These are phyloP conservation scores for Dallia pectoralis DNA, from an alignment of 2,797 vertebrate genomes.

Conservation along the genomic window DNA sequence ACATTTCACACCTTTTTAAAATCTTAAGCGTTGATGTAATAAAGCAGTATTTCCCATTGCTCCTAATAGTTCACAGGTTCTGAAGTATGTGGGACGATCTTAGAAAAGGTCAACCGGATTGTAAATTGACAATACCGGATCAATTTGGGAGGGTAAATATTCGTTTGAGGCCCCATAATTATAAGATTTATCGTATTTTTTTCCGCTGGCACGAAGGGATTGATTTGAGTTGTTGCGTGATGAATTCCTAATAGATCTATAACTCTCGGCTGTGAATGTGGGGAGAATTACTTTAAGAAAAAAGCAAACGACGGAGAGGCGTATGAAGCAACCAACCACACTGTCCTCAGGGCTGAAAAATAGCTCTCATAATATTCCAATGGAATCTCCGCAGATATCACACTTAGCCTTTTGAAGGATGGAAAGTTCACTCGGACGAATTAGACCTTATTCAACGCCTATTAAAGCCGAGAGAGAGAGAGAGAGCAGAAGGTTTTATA, in stretches of 20 bases:
- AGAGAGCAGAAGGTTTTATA: slow-evolving; percentile 46
- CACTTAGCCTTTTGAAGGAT: slow-evolving; percentile 67
- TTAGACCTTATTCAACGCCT: slow-evolving; percentile 72
- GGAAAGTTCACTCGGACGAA: slow-evolving; percentile 63
- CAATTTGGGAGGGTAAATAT: slow-evolving; percentile 74
- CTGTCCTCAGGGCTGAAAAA: slow-evolving; percentile 69
- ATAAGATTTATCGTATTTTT: slow-evolving; percentile 78
- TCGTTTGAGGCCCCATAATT: slow-evolving; percentile 73
- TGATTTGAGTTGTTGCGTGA: slow-evolving; percentile 72
- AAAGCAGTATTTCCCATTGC: slow-evolving; percentile 47
- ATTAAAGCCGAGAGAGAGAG: slow-evolving; percentile 65
- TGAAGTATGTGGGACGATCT: slow-evolving; percentile 68
- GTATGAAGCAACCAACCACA: slow-evolving; percentile 35
- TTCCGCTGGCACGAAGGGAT: slow-evolving; percentile 69
- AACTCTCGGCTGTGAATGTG: slow-evolving; percentile 68
- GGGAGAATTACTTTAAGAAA: slow-evolving; percentile 58
- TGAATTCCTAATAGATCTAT: slow-evolving; percentile 80
- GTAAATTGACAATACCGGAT: slow-evolving; percentile 78
- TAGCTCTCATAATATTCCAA: slow-evolving; percentile 74
- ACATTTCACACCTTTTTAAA: not conserved
- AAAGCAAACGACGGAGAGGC: slow-evolving; percentile 55
- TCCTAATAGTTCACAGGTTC: slow-evolving; percentile 66
- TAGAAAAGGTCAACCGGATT: slow-evolving; percentile 74
- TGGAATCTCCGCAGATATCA: slow-evolving; percentile 67
- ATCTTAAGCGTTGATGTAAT: not conserved